These are phyloP conservation scores for Athene noctua DNA, from an alignment of 2,113 vertebrate genomes.

Conservation along the genomic window DNA sequence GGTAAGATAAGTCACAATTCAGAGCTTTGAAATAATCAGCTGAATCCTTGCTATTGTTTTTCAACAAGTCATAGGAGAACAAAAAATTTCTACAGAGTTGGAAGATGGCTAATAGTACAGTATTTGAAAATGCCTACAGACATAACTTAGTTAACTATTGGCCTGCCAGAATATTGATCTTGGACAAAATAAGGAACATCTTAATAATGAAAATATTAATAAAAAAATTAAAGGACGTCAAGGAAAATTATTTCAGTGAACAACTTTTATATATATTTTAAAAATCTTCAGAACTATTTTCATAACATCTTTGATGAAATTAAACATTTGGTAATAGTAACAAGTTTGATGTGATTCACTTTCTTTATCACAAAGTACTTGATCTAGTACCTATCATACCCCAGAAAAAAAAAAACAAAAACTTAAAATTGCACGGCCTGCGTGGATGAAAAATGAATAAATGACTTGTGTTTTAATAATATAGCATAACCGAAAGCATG, in stretches of 20 bases:
- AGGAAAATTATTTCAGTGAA: neutral
- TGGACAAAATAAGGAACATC: neutral
- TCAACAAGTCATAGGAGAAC: neutral
- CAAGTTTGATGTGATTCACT: neutral
- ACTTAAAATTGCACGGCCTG: neutral
- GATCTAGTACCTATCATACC: neutral
- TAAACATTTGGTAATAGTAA: accelerated
- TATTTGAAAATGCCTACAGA: neutral
- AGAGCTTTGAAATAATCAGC: neutral
- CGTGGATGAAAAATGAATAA: neutral
- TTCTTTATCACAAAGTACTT: neutral
- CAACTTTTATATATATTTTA: too few relatives aligned
- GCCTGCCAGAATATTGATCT: neutral
- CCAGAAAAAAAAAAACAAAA: neutral
- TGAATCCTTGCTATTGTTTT: neutral
- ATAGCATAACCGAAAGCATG: neutral
- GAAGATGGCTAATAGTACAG: neutral
- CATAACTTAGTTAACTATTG: neutral
- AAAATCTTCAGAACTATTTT: neutral
- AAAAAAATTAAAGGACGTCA: neutral
- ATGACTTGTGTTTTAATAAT: neutral
- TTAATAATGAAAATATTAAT: neutral
- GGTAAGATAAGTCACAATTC: neutral
- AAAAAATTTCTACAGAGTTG: neutral
- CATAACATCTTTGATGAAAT: neutral